phyloP scores from a whole-genome alignment of 1,140 invertebrate genomes.

The Gonioctena quinquepunctata region DNA sequence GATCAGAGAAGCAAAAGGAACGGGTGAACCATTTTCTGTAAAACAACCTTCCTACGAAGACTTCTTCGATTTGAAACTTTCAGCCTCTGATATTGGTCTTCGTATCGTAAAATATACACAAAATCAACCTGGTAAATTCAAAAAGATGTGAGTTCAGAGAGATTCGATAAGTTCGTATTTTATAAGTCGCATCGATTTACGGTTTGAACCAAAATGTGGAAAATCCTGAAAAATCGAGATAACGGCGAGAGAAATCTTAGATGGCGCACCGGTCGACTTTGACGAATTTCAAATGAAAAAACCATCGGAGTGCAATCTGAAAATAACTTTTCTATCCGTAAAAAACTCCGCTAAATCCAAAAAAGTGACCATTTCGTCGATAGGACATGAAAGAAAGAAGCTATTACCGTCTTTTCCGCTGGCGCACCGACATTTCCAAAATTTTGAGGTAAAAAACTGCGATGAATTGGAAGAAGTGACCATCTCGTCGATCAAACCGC shows the following conservation, averaged over 20 bases:
- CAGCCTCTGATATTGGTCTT: not conserved
- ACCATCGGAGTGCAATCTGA: too few species aligned
- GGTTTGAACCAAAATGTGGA: not conserved
- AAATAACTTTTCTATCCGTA: too few species aligned
- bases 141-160: too few species aligned
- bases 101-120: not conserved
- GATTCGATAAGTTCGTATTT: too few species aligned
- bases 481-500: too few species aligned
- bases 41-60: not conserved
- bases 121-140: too few species aligned
- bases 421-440: not conserved
- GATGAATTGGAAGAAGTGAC: too few species aligned
- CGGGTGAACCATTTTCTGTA: constrained; percentile 9
- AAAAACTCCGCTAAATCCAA: too few species aligned
- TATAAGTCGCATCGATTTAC: not conserved
- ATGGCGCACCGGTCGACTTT: too few species aligned
- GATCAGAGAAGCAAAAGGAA: constrained; percentile 40
- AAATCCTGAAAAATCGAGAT: not conserved
- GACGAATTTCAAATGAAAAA: too few species aligned
- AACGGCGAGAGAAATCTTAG: not conserved
- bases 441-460: too few species aligned
- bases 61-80: not conserved
- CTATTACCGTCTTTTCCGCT: not conserved
- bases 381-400: not conserved
- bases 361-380: too few species aligned